phyloP scores from a whole-genome alignment of 2,888 invertebrate species.

The Petrolisthes cinctipes region DNA sequence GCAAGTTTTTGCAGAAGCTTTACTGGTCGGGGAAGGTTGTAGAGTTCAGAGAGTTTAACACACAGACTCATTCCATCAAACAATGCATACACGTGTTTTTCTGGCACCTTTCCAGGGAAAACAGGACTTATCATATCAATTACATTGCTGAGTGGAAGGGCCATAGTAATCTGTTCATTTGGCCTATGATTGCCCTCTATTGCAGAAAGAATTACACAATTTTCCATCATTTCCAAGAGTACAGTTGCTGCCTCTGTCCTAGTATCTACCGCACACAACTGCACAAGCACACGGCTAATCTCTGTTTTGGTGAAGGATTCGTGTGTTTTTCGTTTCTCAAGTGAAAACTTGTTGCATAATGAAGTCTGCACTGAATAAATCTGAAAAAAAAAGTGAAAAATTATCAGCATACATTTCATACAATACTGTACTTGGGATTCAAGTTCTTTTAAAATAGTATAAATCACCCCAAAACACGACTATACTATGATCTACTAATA shows the following conservation, averaged over 20 bases:
- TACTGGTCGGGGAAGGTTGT: slow-evolving; percentile 44
- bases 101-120: slow-evolving; percentile 7
- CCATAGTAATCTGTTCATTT: slow-evolving; percentile 8
- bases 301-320: slow-evolving; percentile 34
- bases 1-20: slow-evolving; percentile 42
- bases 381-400: background rate
- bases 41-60: slow-evolving; percentile 35
- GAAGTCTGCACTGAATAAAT: slow-evolving; percentile 20
- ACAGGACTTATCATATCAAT: slow-evolving; percentile 24
- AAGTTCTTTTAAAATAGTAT: no score
- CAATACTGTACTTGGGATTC: background rate
- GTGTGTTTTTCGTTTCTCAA: slow-evolving; percentile 40
- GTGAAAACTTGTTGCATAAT: slow-evolving; percentile 30
- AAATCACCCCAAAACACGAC: no score
- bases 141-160: slow-evolving; percentile 21
- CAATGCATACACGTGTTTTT: slow-evolving; percentile 24
- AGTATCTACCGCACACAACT: slow-evolving; percentile 31
- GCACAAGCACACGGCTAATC: slow-evolving; percentile 36
- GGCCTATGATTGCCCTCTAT: background rate
- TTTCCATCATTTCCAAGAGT: slow-evolving; percentile 50
- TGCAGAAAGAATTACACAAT: slow-evolving; percentile 38
- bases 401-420: background rate
- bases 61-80: slow-evolving; percentile 51
- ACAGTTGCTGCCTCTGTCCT: slow-evolving; percentile 33
- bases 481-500: no score